Evolutionary conservation across 2,797 vertebrate genomes (phyloP).

Genomic region (Melanotaenia boesemani): DNA sequence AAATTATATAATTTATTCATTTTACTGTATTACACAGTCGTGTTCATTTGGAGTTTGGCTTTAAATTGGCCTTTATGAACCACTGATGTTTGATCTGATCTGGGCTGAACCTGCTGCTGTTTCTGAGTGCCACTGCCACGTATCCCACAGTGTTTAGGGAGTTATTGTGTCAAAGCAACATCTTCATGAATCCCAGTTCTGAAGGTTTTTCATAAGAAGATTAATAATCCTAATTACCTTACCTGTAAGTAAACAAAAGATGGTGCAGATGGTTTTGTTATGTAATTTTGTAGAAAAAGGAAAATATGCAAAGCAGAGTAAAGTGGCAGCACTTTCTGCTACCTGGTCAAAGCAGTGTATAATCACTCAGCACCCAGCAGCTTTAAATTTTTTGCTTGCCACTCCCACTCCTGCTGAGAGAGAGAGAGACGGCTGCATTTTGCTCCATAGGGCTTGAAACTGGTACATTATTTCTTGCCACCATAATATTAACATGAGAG

Average conservation of each 20-base stretch:
- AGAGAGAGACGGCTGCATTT: conserved; percentile 6
- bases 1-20: background rate
- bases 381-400: conserved; percentile 9
- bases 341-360: conserved; percentile 3
- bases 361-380: conserved; percentile 6
- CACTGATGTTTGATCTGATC: background rate
- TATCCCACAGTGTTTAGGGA: background rate
- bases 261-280: background rate
- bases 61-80: background rate
- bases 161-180: background rate
- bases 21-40: background rate
- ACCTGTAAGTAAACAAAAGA: background rate
- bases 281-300: background rate
- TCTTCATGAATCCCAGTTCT: background rate
- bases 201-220: background rate
- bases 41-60: background rate
- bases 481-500: conserved; percentile 30
- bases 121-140: background rate
- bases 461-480: conserved; percentile 9
- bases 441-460: conserved; percentile 18
- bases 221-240: background rate
- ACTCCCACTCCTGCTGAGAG: conserved; percentile 13
- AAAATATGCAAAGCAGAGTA: conserved; percentile 5
- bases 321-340: conserved; percentile 6
- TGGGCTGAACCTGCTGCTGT: background rate